Evolutionary conservation across 2,888 invertebrate species (phyloP), one percentile per base, ranked within the genome.

Genomic region (Cephus sareptanus): DNA sequence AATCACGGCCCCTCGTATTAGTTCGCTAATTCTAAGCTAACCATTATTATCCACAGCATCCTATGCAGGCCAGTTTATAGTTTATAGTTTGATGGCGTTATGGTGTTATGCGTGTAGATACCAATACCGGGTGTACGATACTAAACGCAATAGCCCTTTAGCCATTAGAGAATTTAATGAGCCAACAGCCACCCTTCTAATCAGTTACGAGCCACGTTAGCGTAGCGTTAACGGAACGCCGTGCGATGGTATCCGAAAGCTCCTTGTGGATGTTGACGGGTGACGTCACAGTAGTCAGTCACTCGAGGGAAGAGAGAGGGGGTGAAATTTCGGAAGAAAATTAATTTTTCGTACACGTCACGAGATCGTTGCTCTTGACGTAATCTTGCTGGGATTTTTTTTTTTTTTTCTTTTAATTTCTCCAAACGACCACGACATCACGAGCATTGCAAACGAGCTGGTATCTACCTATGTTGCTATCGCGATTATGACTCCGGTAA

Each of bases 11-110:
- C 78, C 73, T 77, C 77, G 81, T 83, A 87, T 88, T 88, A 86
- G 86, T 84, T 79, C 78, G 84, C 86, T 87, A 87, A 88, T 88
- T 89, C 84, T 81, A 82, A 84, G 77, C 83, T 79, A 82, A 83
- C 82, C 82, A 81, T 81, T 83, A 85, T 86, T 83, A 85, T 83
- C 74, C 34, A 34, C 30, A 34, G 34, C 30, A 74, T 74, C 15
- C 34, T 34, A 74, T 75, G 73, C 82, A 78, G 70, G 40, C 71
- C 69, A 69, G 76, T 77, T 75, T 76, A 81, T 80, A 81, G 80
- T 80, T 77, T 82, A 81, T 81, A 79, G 81, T 81, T 82, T 80
- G 81, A 80, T 79, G 79, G 79, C 75, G 78, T 77, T 78, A 74
- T 73, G 31, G 34, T 15, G 71, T 56, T 76, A 23, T 12, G 31